Evolutionary conservation across 2,888 invertebrate species (phyloP).

Genomic region (Lysandra coridon): DNA sequence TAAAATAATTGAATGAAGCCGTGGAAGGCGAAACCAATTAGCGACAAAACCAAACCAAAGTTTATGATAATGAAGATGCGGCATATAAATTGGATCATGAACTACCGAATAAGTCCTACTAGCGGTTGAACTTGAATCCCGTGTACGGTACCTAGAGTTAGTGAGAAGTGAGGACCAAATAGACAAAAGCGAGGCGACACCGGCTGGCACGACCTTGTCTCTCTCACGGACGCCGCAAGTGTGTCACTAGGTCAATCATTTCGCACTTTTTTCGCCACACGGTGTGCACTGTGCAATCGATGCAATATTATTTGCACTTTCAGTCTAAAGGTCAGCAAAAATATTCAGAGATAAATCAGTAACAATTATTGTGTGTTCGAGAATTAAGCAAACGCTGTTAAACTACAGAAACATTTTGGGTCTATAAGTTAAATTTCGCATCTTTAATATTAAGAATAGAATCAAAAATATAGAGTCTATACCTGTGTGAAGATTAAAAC

Average conservation of each 20-base stretch:
- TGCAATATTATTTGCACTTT: slow-evolving; percentile 31
- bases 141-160: not conserved
- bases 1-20: not conserved
- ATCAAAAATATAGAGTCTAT: too few relatives aligned
- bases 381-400: too few relatives aligned
- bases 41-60: not conserved
- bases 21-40: not conserved
- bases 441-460: too few relatives aligned
- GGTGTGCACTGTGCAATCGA: slow-evolving; percentile 32
- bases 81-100: not conserved
- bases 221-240: slow-evolving; percentile 65
- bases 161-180: slow-evolving; percentile 21
- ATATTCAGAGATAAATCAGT: not conserved
- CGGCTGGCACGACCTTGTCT: slow-evolving; percentile 62
- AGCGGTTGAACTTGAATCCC: slow-evolving; percentile 15
- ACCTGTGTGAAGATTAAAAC: too few relatives aligned
- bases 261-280: slow-evolving; percentile 46
- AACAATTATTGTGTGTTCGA: not conserved
- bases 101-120: not conserved
- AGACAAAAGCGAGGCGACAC: slow-evolving; percentile 41
- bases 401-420: too few relatives aligned
- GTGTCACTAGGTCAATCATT: slow-evolving; percentile 66
- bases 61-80: not conserved
- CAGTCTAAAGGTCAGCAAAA: slow-evolving; percentile 28
- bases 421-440: too few relatives aligned